phyloP scores from a whole-genome alignment of 2,888 invertebrate genomes.

The Zeuzera pyrina region DNA sequence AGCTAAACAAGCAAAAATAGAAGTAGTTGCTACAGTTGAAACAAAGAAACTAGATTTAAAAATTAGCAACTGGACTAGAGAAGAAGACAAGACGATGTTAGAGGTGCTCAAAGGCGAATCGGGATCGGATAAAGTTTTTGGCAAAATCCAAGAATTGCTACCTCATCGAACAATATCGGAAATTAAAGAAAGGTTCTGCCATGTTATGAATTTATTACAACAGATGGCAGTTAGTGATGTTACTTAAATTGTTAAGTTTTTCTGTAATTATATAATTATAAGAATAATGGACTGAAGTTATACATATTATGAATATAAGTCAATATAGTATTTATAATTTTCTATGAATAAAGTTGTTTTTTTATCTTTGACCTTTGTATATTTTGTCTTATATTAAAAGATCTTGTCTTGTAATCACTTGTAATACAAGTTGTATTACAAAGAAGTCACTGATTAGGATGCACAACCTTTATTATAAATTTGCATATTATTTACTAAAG shows the following conservation, averaged over 20 bases:
- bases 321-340: conserved; percentile 53
- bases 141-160: conserved; percentile 65
- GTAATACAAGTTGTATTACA: no score
- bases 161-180: conserved; percentile 70
- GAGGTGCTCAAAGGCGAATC: conserved; percentile 81
- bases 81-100: conserved; percentile 87
- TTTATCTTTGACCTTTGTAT: conserved; percentile 19
- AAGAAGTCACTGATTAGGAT: no score
- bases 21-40: conserved; percentile 26
- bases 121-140: conserved; percentile 76
- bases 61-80: conserved; percentile 78
- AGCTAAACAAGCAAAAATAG: conserved; percentile 36
- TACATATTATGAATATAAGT: conserved; percentile 30
- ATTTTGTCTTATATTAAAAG: no score
- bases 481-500: no score
- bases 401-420: no score
- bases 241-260: conserved; percentile 35
- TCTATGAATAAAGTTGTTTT: conserved; percentile 50
- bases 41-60: conserved; percentile 26
- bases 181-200: conserved; percentile 75
- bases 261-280: conserved; percentile 1
- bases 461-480: no score
- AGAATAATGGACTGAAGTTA: conserved; percentile 23
- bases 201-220: conserved; percentile 75
- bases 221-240: conserved; percentile 71